Evolutionary conservation across 2,113 vertebrate species (phyloP), one percentile per base, ranked within the genome.

Genomic region (Myotis davidii): DNA sequence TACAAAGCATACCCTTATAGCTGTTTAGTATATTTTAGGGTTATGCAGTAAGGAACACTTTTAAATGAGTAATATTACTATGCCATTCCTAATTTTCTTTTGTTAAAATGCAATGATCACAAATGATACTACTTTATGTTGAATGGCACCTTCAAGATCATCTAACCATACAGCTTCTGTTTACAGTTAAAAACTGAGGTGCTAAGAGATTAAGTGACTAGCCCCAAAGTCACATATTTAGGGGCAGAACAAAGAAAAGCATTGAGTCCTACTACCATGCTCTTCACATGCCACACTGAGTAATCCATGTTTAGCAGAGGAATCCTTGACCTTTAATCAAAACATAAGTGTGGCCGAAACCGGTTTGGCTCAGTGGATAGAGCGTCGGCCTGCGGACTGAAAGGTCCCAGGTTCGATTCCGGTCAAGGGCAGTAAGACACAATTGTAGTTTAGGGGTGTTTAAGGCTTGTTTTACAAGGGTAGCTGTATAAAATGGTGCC

Each of bases 51-150:
- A 52, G 32, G 74, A 77, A 83, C 11, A 74, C 11, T 79, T 94
- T 72, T 67, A 86, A 83, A 86, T 93, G 59, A 84, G 73, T 83
- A 61, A 64, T 50, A 88, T 64, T 81, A 94, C 92, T 83, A 90
- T 39, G n/a, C 1, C 54, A 92, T 54, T 90, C 21, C 48, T 95
- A 82, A 54, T 50, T 50, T 78, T 78, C 69, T 52, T 83, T 82
- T 32, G 50, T 5, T 76, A 84, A 83, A 93, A 82, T 83, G 14
- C 23, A 89, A 59, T 74, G 50, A 84, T 83, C 20, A 86, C 12
- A 83, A 17, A 87, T 82, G 23, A 92, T 61, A 81, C 25, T 90
- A 48, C 52, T 88, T 73, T 56, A 37, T 64, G 21, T 52, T 95
- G 65, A 92, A 88, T 74, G 45, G 42, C 18, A 84, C 12, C 39